Evolutionary conservation across 1,140 invertebrate species (phyloP), one percentile per base, ranked within the genome.

Genomic region (Epicauta chinensis): DNA sequence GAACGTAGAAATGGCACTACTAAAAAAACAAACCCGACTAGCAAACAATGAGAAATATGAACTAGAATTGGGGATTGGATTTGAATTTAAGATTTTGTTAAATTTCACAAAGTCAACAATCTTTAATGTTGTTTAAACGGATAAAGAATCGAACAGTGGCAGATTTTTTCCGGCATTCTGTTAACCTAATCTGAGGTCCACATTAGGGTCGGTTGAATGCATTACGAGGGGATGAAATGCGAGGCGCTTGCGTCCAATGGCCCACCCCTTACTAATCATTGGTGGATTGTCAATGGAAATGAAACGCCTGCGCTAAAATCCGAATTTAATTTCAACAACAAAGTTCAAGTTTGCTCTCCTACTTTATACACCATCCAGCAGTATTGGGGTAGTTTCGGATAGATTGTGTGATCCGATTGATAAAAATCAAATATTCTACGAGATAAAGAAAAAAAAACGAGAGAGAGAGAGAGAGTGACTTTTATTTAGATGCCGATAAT

Each of bases 151-250:
- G 29, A 46, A 30, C 39, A 40, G 44, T 56, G 54, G 55, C 23
- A 7, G 4, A 23, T 61, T 63, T 63, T 63, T 61, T 63, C 56
- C 58, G 59, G 56, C 56, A 54, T 53, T 53, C 47, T 44, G 44
- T 55, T 63, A 63, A 63, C 59, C 59, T 59, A 63, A 64, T 62
- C 59, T 64, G 62, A 64, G 62, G 62, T 64, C 60, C 56, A 58
- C 59, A 62, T 64, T 64, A 61, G 62, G 62, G 62, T 64, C 59
- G 60, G 57, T 55, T 55, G 60, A 57, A 62, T 57, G 62, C 60
- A 64, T 64, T 64, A 64, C n/a, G n/a, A n/a, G 56, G 60, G 60
- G 62, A 40, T 52, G 52, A 46, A 58, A 56, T 53, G 60, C 51
- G n/a, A 53, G 51, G 63, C 59, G 57, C 59, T 42, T 57, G 55